A percentile compares a stretch with the other conserved stretches of the same genome.
Evolutionary conservation across 2,113 vertebrate genomes (phyloP).

Genomic region (Serilophus lunatus): DNA sequence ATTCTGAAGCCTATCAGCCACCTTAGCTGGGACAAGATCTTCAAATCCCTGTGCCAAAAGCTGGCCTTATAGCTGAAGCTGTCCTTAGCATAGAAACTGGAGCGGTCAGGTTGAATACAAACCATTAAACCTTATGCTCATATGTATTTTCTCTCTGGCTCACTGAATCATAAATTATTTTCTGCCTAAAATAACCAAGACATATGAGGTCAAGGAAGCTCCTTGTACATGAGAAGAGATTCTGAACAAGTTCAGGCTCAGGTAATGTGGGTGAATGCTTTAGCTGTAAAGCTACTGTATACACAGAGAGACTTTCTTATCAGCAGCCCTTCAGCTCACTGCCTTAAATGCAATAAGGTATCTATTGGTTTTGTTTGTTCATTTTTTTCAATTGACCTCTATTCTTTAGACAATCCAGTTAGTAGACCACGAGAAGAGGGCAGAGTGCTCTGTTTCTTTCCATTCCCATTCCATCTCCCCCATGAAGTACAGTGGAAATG

Average conservation of each 20-base stretch:
- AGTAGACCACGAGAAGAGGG: neutral
- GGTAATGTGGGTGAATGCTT: neutral
- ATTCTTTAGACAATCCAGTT: neutral
- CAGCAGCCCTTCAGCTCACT: neutral
- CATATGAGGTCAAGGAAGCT: neutral
- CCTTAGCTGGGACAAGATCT: neutral
- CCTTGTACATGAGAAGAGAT: neutral
- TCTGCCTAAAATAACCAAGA: neutral
- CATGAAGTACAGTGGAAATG: neutral
- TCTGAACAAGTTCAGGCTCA: neutral
- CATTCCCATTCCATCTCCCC: neutral
- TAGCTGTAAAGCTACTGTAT: neutral
- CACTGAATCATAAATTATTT: neutral
- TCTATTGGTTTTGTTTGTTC: too few relatives aligned
- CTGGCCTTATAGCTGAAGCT: neutral
- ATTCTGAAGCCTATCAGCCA: neutral
- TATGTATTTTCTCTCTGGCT: neutral
- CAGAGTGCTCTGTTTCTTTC: rapidly evolving
- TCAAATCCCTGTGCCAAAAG: neutral
- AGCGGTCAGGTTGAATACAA: neutral
- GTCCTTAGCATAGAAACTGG: neutral
- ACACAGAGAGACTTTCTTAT: neutral
- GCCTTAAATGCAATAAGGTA: neutral
- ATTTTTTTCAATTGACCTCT: neutral
- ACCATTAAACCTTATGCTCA: neutral